phyloP scores from a whole-genome alignment of 2,113 vertebrate species.

The Macheiramphus alcinus region DNA sequence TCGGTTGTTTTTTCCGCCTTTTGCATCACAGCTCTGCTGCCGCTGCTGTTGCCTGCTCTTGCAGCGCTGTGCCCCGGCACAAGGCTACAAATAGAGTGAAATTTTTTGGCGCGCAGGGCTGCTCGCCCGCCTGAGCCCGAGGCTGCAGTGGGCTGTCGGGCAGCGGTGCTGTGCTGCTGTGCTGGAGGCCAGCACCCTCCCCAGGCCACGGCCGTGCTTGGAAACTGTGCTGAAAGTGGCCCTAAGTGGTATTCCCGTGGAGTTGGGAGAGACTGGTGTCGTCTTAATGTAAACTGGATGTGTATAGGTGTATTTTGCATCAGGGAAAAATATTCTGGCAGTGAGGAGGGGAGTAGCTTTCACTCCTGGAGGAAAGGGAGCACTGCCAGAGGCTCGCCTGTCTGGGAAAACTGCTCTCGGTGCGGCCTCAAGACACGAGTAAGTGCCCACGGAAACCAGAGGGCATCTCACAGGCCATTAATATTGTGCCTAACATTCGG shows the following conservation, averaged over 20 bases:
- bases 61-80: not conserved
- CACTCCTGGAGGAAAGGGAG: not conserved
- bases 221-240: not conserved
- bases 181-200: not conserved
- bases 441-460: not conserved
- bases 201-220: no score
- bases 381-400: not conserved
- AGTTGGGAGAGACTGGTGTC: not conserved
- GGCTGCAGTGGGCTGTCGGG: not conserved
- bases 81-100: not conserved
- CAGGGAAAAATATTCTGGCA: not conserved
- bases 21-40: not conserved
- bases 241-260: not conserved
- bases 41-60: not conserved
- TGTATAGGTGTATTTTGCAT: not conserved
- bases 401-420: not conserved
- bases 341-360: not conserved
- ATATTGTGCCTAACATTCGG: not conserved
- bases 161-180: not conserved
- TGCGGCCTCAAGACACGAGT: accelerated
- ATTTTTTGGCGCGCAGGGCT: not conserved
- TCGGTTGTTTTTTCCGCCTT: not conserved
- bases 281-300: not conserved
- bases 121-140: not conserved
- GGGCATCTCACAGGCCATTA: not conserved